Evolutionary conservation across 2,797 vertebrate genomes (phyloP), one percentile per base, ranked within the genome.

Genomic region (Chaetophractus vellerosus): DNA sequence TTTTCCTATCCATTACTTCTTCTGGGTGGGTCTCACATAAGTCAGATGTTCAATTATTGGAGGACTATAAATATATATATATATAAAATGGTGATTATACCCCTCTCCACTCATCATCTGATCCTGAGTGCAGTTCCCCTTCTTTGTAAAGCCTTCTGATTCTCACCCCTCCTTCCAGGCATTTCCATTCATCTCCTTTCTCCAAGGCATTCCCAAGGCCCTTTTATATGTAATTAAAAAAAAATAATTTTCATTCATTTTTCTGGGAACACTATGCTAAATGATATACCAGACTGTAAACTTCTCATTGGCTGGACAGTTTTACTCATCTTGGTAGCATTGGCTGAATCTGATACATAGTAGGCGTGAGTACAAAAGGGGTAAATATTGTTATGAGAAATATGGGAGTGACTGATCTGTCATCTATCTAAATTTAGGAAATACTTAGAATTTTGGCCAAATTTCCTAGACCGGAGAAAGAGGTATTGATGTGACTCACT

Each of bases 351-450:
- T 79, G 72, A 80, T 18, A 15, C 24, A 15, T 24, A 50, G 28
- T 68, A 80, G 33, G 19, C 9, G 23, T 68, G 5, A 50, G 5
- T 66, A 61, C 61, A 55, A 63, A 86, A 75, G 11, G 4, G 2
- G 23, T 21, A 15, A 15, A 68, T 48, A 15, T 45, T 50, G 28
- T n/a, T 81, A 68, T 55, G 45, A 90, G 28, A 61, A 85, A 59
- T 7, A 64, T 23, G 1, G 19, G 63, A 6, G 38, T 72, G 41
- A 16, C 11, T 6, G 21, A 26, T 88, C 36, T 71, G 38, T 14
- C n/a, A 28, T 41, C 12, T 69, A 48, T 41, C 45, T 88, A 59
- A 82, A 74, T 89, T 82, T 94, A 87, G 7, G 26, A 72, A 72
- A 89, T 33, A 79, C 21, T 14, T 41, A 72, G 11, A 91, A 72